phyloP scores from a whole-genome alignment of 35 echinoderm and acorn worm genomes.

The Lytechinus variegatus region DNA sequence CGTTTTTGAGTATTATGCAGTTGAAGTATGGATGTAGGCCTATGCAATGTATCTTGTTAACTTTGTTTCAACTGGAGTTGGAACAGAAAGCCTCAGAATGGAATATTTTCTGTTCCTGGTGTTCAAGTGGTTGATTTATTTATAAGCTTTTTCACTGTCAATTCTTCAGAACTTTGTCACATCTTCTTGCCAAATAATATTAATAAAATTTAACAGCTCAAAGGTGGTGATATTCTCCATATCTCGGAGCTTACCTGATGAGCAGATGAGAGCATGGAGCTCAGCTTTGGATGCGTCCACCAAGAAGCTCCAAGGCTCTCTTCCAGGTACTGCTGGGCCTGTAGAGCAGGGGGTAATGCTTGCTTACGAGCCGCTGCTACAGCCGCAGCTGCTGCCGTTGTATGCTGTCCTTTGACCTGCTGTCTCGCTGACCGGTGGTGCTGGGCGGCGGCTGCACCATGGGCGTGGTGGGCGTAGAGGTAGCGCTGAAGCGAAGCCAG shows the following conservation, averaged over 20 bases:
- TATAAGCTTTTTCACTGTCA: too few relatives aligned
- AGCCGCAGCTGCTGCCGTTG: slow-evolving; percentile 45
- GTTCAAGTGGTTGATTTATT: too few relatives aligned
- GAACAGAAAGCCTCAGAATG: too few relatives aligned
- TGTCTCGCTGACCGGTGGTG: slow-evolving; percentile 68
- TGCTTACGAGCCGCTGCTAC: slow-evolving; percentile 43
- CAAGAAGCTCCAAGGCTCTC: slow-evolving; percentile 72
- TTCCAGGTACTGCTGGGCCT: slow-evolving; percentile 95
- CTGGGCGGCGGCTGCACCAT: slow-evolving; percentile 54
- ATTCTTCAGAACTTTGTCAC: too few relatives aligned
- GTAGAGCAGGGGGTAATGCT: slow-evolving; percentile 70
- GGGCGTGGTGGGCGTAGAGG: slow-evolving; percentile 87
- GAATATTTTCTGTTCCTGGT: too few relatives aligned
- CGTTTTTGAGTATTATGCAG: too few relatives aligned
- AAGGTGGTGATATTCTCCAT: not conserved
- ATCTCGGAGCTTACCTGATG: slow-evolving; percentile 53
- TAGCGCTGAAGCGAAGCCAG: slow-evolving; percentile 87
- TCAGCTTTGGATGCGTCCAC: slow-evolving; percentile 83
- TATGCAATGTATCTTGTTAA: too few relatives aligned
- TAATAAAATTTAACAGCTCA: too few relatives aligned
- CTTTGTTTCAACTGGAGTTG: too few relatives aligned
- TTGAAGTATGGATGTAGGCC: too few relatives aligned
- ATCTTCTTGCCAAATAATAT: too few relatives aligned
- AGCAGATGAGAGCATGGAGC: slow-evolving; percentile 54
- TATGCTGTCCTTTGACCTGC: slow-evolving; percentile 25